A percentile compares a stretch with the other conserved stretches of the same genome.
Evolutionary conservation across 2,113 vertebrate genomes (phyloP).

Genomic region (Grammomys surdaster): DNA sequence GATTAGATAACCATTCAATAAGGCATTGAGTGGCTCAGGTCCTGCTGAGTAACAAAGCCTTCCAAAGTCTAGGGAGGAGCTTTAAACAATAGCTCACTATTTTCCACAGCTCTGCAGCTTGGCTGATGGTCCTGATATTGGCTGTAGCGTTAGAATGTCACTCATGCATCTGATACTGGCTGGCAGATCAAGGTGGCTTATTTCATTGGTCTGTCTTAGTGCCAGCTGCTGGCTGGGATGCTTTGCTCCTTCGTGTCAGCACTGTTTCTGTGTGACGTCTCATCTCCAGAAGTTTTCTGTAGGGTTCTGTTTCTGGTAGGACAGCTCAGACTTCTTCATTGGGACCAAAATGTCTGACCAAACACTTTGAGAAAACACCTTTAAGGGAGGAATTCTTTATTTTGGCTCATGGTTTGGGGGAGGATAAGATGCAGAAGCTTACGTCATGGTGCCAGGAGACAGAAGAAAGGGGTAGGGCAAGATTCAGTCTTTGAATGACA

Average conservation of each 20-base stretch:
- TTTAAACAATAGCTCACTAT: not conserved
- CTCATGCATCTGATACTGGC: not conserved
- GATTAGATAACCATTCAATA: not conserved
- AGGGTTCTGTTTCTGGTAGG: not conserved
- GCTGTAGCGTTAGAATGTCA: not conserved
- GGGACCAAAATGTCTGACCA: not conserved
- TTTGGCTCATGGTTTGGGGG: not conserved
- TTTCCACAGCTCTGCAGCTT: not conserved
- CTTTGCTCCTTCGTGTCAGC: not conserved
- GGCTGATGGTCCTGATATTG: not conserved
- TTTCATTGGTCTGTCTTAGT: not conserved
- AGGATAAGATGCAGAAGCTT: not conserved
- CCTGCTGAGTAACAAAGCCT: not conserved
- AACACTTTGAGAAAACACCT: not conserved
- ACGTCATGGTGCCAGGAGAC: not conserved
- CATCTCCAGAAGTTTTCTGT: not conserved
- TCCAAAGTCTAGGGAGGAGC: not conserved
- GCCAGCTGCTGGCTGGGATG: not conserved
- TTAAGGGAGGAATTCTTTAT: not conserved
- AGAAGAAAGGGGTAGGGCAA: not conserved
- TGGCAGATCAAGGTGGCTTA: not conserved
- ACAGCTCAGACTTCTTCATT: not conserved
- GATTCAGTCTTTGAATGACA: not conserved
- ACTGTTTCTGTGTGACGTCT: not conserved
- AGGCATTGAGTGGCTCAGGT: constrained; percentile 7